Evolutionary conservation across 2,797 vertebrate genomes (phyloP).

Genomic region (Allobates femoralis): DNA sequence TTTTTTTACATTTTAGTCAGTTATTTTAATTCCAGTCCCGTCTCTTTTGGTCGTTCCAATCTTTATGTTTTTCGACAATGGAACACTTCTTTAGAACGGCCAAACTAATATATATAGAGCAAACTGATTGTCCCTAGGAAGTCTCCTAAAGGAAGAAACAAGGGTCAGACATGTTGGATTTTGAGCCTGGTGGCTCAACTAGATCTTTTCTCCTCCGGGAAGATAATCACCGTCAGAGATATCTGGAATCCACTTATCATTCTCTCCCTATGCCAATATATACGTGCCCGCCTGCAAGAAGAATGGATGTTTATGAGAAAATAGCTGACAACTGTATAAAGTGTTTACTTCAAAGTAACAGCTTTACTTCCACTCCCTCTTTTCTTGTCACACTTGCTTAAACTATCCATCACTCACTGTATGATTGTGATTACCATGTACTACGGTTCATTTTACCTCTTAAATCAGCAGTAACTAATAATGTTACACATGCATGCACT

Average conservation of each 20-base stretch:
- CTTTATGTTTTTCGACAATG: not conserved
- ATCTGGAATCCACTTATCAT: not conserved
- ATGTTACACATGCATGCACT: not conserved
- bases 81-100: not conserved
- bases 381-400: conserved; percentile 16
- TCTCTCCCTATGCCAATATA: not conserved
- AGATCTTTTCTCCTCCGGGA: not conserved
- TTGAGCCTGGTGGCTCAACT: not conserved
- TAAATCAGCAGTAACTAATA: not conserved
- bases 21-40: not conserved
- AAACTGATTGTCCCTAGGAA: not conserved
- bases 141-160: not conserved
- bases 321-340: conserved; percentile 3
- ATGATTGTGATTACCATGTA: not conserved
- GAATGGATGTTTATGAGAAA: not conserved
- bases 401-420: not conserved
- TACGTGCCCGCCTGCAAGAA: not conserved
- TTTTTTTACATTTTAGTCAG: not conserved
- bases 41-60: not conserved
- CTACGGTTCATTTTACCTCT: not conserved
- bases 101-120: not conserved
- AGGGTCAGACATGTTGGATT: not conserved
- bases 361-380: conserved; percentile 1
- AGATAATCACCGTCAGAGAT: not conserved
- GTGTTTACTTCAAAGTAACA: conserved; percentile 23